Base-by-base conservation (phyloP, 2,113 vertebrate genomes). In the Oxyruncus cristatus region DNA sequence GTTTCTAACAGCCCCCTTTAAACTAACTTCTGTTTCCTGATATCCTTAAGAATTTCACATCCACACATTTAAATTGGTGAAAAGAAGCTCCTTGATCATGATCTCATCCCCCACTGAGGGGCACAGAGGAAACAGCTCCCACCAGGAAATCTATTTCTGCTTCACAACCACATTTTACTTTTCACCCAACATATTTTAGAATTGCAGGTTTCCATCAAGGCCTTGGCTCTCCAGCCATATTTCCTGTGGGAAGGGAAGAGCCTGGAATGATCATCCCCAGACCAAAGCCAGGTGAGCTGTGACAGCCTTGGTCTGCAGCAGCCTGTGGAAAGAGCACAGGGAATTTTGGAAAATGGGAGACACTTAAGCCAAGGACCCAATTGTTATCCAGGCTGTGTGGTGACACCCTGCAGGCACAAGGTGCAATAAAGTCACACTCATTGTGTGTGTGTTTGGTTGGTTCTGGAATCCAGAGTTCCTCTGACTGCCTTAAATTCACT, bases 371-470 rank as follows among this genome's bases (percentile, higher is more conserved):
- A 41, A 52, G 46, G 32, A 16, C 3, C 6, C 16, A 20, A 35
- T 9, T 22, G 11, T 7, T 6, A 23, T 46, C 58, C 58, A 39
- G 71, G 78, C 62, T 32, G n/a, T 6, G 35, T n/a, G 19, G 16
- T 22, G 24, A 56, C n/a, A 14, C 6, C 61, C 24, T 35, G 22
- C 24, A 49, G 67, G 46, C 41, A 39, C 15, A 8, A 7, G 7
- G 20, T 23, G 41, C 39, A 32, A 1, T 15, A 27, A 8, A 35
- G 26, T 3, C 2, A 20, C 13, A 6, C 44, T n/a, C 15, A 0
- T 1, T 9, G 35, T 9, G 41, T 10, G 44, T 14, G 10, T 5
- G 37, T 4, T 28, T 6, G 33, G 6, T 49, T 53, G 19, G 39
- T 5, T 33, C 53, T 27, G 26, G 63, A 23, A 44, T 8, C n/a